Evolutionary conservation across 2,113 vertebrate species (phyloP).

Genomic region (Miniopterus natalensis): DNA sequence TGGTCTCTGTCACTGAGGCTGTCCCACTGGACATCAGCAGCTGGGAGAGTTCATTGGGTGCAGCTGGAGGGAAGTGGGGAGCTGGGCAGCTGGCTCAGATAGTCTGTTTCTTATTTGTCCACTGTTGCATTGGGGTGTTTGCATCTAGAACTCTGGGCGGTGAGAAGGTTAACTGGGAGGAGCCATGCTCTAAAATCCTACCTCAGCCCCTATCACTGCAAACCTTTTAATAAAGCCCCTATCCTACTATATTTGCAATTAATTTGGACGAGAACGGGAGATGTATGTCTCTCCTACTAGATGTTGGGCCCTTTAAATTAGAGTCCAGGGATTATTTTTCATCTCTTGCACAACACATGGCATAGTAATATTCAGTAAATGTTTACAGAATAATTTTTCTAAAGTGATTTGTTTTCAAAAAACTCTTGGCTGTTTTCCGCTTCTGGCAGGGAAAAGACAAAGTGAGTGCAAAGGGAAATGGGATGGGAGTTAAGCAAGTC

Average conservation of each 20-base stretch:
- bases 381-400: constrained; percentile 7
- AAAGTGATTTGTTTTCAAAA: constrained; percentile 18
- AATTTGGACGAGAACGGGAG: background rate
- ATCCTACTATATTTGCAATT: background rate
- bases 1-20: background rate
- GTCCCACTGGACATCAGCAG: background rate
- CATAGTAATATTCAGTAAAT: background rate
- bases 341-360: background rate
- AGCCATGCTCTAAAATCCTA: background rate
- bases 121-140: background rate
- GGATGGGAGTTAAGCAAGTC: background rate
- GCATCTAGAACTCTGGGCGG: background rate
- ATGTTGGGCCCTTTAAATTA: background rate
- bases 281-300: background rate
- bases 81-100: background rate
- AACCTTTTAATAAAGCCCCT: background rate
- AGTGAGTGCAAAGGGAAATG: background rate
- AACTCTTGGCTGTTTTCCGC: constrained; percentile 1
- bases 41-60: background rate
- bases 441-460: background rate
- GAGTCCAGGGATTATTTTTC: background rate
- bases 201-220: no score
- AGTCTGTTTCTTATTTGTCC: background rate
- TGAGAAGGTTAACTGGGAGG: background rate
- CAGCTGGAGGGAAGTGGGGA: background rate